These are phyloP conservation scores for Stomorhina lunata DNA, from an alignment of 2,888 invertebrate genomes.

Conservation along the genomic window DNA sequence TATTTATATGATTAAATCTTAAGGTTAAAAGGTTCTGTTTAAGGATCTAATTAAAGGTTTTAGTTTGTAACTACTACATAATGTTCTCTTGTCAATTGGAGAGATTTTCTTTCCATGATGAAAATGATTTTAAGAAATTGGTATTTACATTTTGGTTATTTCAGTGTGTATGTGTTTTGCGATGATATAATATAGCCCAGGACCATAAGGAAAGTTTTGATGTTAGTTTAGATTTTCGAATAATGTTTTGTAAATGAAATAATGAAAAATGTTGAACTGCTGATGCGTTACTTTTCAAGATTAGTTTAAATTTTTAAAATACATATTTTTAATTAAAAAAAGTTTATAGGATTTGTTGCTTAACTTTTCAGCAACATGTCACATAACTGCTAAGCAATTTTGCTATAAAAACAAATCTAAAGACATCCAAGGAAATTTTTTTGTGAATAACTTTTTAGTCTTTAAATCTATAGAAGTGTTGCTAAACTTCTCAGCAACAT, in stretches of 20 bases:
- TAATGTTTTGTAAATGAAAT: conserved; percentile 31
- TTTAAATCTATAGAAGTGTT: too few relatives aligned
- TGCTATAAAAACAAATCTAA: not conserved
- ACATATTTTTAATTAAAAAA: too few relatives aligned
- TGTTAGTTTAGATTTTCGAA: conserved; percentile 9
- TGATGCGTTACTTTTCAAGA: conserved; percentile 10
- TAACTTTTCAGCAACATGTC: too few relatives aligned
- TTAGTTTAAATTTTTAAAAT: too few relatives aligned
- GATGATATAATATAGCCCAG: conserved; percentile 25
- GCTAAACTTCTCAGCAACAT: not conserved
- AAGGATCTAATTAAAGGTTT: conserved; percentile 15
- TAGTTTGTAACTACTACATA: conserved; percentile 12
- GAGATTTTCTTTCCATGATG: not conserved
- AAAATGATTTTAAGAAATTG: conserved; percentile 23
- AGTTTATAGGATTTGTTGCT: too few relatives aligned
- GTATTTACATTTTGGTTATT: conserved; percentile 37
- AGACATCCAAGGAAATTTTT: not conserved
- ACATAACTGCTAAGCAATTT: too few relatives aligned
- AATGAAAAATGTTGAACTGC: conserved; percentile 26
- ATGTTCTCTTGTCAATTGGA: conserved; percentile 13
- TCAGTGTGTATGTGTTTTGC: conserved; percentile 19
- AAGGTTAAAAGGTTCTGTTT: conserved; percentile 4
- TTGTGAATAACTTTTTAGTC: not conserved
- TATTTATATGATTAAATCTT: not conserved
- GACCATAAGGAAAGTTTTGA: conserved; percentile 14